Evolutionary conservation across 2,888 invertebrate genomes (phyloP).

Genomic region (Deilephila elpenor): DNA sequence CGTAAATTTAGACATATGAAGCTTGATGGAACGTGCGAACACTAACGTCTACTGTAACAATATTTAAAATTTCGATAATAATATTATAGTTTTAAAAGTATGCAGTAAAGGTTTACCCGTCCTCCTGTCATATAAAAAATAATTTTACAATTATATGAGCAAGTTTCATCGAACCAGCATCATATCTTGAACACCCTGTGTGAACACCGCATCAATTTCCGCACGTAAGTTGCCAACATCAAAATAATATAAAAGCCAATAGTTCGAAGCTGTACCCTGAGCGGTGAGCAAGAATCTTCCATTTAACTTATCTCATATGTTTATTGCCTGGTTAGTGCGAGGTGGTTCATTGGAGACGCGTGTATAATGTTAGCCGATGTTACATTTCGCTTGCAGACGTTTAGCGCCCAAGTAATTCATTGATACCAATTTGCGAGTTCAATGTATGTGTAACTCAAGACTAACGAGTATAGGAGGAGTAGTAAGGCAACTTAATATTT

Average conservation of each 20-base stretch:
- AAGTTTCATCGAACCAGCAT: too few species aligned
- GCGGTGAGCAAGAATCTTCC: not conserved
- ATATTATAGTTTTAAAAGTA: too few species aligned
- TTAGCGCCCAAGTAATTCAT: slow-evolving; percentile 30
- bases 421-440: slow-evolving; percentile 39
- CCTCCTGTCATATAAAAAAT: too few species aligned
- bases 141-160: too few species aligned
- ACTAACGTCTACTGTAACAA: too few species aligned
- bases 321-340: not conserved
- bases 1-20: too few species aligned
- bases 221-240: not conserved
- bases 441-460: slow-evolving; percentile 11
- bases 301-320: slow-evolving; percentile 7
- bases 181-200: too few species aligned
- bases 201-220: not conserved
- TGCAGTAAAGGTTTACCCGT: too few species aligned
- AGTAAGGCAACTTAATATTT: not conserved
- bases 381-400: slow-evolving; percentile 32
- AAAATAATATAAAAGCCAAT: not conserved
- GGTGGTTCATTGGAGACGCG: not conserved
- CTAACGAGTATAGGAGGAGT: not conserved
- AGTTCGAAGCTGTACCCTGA: not conserved
- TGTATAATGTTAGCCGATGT: slow-evolving; percentile 31
- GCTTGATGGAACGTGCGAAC: too few species aligned
- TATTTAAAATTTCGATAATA: too few species aligned